Evolutionary conservation across 2,797 vertebrate species (phyloP).

Genomic region (Hyperoplus lanceolatus): DNA sequence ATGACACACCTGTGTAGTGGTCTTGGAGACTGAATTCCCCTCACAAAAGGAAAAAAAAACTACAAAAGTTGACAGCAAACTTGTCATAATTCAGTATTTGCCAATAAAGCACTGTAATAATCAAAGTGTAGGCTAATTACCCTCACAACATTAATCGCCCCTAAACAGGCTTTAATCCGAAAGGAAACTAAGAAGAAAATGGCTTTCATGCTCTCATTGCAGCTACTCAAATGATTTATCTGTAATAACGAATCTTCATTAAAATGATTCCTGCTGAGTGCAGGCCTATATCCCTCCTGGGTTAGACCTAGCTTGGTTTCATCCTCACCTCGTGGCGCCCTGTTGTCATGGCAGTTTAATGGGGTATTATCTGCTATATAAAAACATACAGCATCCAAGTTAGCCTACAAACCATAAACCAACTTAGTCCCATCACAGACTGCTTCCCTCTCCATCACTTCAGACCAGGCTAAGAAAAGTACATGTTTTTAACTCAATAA

Average conservation of each 20-base stretch:
- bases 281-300: slow-evolving; percentile 15
- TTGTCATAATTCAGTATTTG: not conserved
- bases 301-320: slow-evolving; percentile 38
- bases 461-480: not conserved
- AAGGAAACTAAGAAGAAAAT: not conserved
- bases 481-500: slow-evolving; percentile 43
- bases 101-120: not conserved
- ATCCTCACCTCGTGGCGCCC: slow-evolving; percentile 64
- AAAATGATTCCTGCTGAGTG: slow-evolving; percentile 54
- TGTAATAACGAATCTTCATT: slow-evolving; percentile 22
- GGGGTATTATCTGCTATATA: slow-evolving; percentile 22
- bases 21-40: not conserved
- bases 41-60: not conserved
- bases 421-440: not conserved
- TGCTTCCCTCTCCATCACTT: slow-evolving; percentile 11
- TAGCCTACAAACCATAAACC: not conserved
- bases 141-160: not conserved
- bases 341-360: slow-evolving; percentile 65
- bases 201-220: slow-evolving; percentile 1
- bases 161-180: not conserved
- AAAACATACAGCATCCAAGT: slow-evolving; percentile 35
- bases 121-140: too few species aligned
- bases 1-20: not conserved
- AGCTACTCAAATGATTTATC: slow-evolving; percentile 7
- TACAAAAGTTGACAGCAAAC: too few species aligned